Evolutionary conservation across 1,140 invertebrate species (phyloP), one percentile per base, ranked within the genome.

Genomic region (Drosophila micromelanica): DNA sequence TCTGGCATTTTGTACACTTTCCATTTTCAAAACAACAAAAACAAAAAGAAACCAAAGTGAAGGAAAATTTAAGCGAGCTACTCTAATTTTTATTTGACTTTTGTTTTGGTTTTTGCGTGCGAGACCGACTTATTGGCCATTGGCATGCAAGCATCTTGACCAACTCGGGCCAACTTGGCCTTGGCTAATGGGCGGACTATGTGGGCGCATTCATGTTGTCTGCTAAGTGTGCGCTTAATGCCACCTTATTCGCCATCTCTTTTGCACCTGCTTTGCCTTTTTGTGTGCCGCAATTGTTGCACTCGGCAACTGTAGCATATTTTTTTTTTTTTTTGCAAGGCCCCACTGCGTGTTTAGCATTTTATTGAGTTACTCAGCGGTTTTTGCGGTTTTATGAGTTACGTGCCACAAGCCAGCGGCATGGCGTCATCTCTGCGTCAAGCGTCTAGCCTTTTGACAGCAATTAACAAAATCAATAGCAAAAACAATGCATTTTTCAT

Each of bases 111-210:
- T 86, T 85, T 75, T 76, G 82, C 82, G 82, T 82, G 82, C 78
- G 49, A 67, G 59, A 48, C 54, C 72, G 68, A 87, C 84, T 87
- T 86, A 86, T 87, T 82, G 84, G 72, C 82, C 82, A 82, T 67
- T 86, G 82, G 82, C 82, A 86, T 86, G 82, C 82, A 79, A 86
- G 56, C 76, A 67, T 70, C 62, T 76, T 74, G 65, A 78, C 82
- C 71, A 73, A 73, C 64, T 73, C 87, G 56, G 42, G 64, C 75
- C 81, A 87, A 87, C 81, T 87, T 81, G 78, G 65, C 46, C 67
- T 81, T 82, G 82, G 84, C 76, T 56, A 61, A 37, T 55, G 15
- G 15, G 35, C 35, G 13, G 15, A 45, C 43, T 45, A 11, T 15
- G 13, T 45, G 65, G 23, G 65, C 9, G 45, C 8, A 38, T 78